Conservation (phyloP, 2,888 invertebrate species). For the Eupithecia centaureata region DNA sequence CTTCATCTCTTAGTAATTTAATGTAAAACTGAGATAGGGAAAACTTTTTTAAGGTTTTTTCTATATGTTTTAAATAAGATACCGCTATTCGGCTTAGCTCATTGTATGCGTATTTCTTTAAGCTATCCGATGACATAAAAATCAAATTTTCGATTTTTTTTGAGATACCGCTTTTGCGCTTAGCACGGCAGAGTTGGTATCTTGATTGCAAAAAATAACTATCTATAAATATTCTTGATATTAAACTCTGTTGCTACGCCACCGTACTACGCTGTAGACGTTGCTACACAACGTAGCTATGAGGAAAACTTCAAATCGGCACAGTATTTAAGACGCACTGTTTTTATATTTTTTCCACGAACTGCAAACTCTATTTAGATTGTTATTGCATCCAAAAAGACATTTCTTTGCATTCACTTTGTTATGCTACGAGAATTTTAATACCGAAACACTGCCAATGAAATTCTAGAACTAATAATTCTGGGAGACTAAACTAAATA, state of each 20-base stretch:
- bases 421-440: constrained; percentile 2
- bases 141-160: too few relatives aligned
- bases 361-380: neutral
- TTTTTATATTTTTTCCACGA: neutral
- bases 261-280: neutral
- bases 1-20: too few relatives aligned
- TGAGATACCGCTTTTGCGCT: too few relatives aligned
- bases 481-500: constrained; percentile 15
- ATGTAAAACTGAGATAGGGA: too few relatives aligned
- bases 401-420: neutral
- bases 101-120: too few relatives aligned
- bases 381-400: neutral
- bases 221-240: neutral
- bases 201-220: neutral
- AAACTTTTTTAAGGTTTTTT: too few relatives aligned
- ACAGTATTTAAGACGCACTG: neutral
- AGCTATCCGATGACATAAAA: too few relatives aligned
- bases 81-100: too few relatives aligned
- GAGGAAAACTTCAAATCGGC: neutral
- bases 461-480: constrained; percentile 6
- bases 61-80: too few relatives aligned
- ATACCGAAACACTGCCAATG: neutral
- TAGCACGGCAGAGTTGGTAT: too few relatives aligned
- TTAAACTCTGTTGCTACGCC: neutral
- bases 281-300: neutral